phyloP scores from a whole-genome alignment of 2,888 invertebrate species.

The Lycia hirtaria region DNA sequence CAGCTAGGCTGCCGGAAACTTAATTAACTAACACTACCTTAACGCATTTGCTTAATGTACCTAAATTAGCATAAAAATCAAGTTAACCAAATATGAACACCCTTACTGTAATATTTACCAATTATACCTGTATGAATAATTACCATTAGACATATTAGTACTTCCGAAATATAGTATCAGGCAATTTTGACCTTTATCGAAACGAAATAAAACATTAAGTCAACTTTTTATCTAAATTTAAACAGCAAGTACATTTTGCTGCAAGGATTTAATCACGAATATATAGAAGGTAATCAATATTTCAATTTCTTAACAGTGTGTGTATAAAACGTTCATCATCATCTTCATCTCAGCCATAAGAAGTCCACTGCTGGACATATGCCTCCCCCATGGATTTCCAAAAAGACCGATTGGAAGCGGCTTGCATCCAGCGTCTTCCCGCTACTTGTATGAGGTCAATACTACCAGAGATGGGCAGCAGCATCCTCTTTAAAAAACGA shows the following conservation, averaged over 20 bases:
- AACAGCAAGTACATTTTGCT: neutral
- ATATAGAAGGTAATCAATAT: neutral
- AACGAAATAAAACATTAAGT: neutral
- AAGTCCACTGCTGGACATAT: neutral
- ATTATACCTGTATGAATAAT: neutral
- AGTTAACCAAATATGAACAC: no score
- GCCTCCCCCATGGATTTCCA: no score
- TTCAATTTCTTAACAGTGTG: neutral
- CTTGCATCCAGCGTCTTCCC: no score
- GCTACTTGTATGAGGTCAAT: no score
- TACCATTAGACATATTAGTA: neutral
- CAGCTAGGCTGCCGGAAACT: no score
- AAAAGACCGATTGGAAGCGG: no score
- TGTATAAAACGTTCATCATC: neutral
- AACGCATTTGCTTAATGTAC: no score
- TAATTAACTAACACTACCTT: no score
- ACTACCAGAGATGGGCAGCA: no score
- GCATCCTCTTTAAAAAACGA: no score
- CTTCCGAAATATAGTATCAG: neutral
- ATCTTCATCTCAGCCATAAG: neutral
- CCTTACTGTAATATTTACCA: neutral
- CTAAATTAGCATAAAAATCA: no score
- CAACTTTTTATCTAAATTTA: neutral
- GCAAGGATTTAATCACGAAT: neutral
- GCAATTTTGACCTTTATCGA: neutral